A percentile compares a stretch with the other conserved stretches of the same genome.
These are phyloP conservation scores for Miltochrista miniata DNA, from an alignment of 2,888 invertebrate genomes.

Conservation along the genomic window DNA sequence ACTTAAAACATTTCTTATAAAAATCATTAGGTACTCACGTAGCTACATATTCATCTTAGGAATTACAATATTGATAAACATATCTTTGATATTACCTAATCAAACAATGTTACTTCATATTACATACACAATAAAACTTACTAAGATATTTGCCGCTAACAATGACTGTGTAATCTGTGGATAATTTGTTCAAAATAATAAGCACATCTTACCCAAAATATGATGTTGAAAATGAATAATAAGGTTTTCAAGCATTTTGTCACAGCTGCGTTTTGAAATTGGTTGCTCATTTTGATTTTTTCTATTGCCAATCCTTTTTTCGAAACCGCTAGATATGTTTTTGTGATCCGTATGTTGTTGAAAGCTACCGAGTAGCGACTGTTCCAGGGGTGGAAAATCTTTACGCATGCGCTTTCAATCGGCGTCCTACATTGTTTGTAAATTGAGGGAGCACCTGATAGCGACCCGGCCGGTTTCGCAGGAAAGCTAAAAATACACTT, in stretches of 20 bases:
- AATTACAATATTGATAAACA: too few species aligned
- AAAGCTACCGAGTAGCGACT: slow-evolving; percentile 13
- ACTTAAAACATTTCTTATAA: too few species aligned
- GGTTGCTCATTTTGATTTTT: slow-evolving; percentile 84
- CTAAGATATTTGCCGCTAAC: background rate
- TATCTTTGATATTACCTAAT: too few species aligned
- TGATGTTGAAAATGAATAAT: slow-evolving; percentile 90
- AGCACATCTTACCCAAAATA: slow-evolving; percentile 89
- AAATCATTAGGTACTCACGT: too few species aligned
- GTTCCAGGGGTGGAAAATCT: slow-evolving; percentile 20
- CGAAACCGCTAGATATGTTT: slow-evolving; percentile 12
- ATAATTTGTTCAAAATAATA: background rate
- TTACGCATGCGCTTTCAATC: slow-evolving; percentile 66
- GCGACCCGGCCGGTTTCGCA: too few species aligned
- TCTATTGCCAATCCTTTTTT: slow-evolving; percentile 12
- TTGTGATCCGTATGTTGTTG: slow-evolving; percentile 14
- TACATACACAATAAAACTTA: too few species aligned
- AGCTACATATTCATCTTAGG: too few species aligned
- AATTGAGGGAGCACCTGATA: slow-evolving; percentile 15
- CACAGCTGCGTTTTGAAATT: slow-evolving; percentile 88
- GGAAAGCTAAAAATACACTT: too few species aligned
- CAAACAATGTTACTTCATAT: too few species aligned
- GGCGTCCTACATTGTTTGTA: slow-evolving; percentile 55
- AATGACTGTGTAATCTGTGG: background rate
- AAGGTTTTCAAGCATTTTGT: slow-evolving; percentile 91